phyloP scores from a whole-genome alignment of 1,140 invertebrate species.

The Scaptomyza pallida region DNA sequence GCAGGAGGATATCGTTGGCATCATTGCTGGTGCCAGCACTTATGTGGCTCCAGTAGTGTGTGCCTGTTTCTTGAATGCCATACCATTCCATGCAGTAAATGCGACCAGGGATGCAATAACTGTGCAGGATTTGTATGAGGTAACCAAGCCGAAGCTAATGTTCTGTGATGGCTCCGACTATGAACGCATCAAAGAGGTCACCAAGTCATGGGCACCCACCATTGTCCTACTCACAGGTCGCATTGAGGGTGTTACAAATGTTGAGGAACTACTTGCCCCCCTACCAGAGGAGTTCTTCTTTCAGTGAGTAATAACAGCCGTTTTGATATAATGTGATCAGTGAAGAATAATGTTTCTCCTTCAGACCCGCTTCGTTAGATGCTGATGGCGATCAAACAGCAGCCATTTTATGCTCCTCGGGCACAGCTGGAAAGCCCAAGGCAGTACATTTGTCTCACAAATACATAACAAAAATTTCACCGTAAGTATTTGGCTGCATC shows the following conservation, averaged over 20 bases:
- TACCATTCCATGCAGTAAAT: constrained; percentile 64
- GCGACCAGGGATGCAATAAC: constrained; percentile 40
- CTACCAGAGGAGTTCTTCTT: constrained; percentile 38
- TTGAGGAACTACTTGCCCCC: constrained; percentile 49
- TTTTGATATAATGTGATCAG: no score
- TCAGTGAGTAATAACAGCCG: constrained; percentile 28
- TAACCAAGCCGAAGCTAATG: constrained; percentile 67
- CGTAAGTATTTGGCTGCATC: constrained; percentile 25
- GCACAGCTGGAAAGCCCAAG: constrained; percentile 91
- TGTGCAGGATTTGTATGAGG: constrained; percentile 40
- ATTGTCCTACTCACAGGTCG: constrained; percentile 50
- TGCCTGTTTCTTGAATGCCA: constrained; percentile 59
- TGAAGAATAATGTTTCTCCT: no score
- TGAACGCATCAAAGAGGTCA: constrained; percentile 49
- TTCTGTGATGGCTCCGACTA: constrained; percentile 68
- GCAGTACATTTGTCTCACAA: constrained; percentile 88
- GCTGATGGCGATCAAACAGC: constrained; percentile 51
- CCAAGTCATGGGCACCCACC: constrained; percentile 49
- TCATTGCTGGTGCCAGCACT: constrained; percentile 48
- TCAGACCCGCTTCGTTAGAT: constrained; percentile 41
- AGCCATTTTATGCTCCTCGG: constrained; percentile 86
- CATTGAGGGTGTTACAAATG: constrained; percentile 51
- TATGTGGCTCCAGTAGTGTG: constrained; percentile 50
- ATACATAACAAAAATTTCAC: constrained; percentile 20
- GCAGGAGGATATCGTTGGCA: constrained; percentile 57